A percentile compares a stretch with the other conserved stretches of the same genome.
phyloP scores from a whole-genome alignment of 1,140 invertebrate species.

The Ditylenchus dipsaci region DNA sequence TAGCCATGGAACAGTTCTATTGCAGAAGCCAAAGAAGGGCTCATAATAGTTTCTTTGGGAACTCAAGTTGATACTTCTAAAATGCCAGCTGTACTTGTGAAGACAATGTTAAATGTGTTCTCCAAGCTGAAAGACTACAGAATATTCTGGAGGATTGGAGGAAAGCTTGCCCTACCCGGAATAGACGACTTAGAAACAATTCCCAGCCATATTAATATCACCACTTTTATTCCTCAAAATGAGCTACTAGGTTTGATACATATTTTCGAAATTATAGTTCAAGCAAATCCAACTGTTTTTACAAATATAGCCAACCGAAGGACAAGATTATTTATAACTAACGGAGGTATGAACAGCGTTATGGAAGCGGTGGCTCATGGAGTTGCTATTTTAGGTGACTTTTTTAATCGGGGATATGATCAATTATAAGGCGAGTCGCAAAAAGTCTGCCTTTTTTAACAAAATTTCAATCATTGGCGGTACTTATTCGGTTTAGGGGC shows the following conservation, averaged over 20 bases:
- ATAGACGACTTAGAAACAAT: slow-evolving; percentile 31
- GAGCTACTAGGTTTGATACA: slow-evolving; percentile 54
- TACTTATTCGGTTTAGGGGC: too few species aligned
- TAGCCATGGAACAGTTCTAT: slow-evolving; percentile 57
- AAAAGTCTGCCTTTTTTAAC: not conserved
- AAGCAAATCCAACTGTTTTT: not conserved
- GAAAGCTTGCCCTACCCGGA: slow-evolving; percentile 36
- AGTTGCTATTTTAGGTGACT: slow-evolving; percentile 37
- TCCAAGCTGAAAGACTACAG: slow-evolving; percentile 46
- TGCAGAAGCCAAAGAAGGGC: slow-evolving; percentile 39
- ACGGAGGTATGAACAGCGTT: slow-evolving; percentile 52
- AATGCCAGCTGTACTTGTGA: slow-evolving; percentile 40
- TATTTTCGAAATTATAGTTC: not conserved
- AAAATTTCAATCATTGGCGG: too few species aligned
- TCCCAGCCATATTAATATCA: slow-evolving; percentile 52
- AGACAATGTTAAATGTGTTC: slow-evolving; percentile 41
- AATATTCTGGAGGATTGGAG: slow-evolving; percentile 53
- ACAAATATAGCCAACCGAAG: slow-evolving; percentile 38
- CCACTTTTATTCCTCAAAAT: slow-evolving; percentile 55
- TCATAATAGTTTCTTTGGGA: slow-evolving; percentile 53
- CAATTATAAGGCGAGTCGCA: too few species aligned
- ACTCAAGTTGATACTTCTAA: slow-evolving; percentile 41
- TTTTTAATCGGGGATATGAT: too few species aligned
- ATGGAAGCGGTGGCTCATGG: slow-evolving; percentile 55
- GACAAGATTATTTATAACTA: slow-evolving; percentile 50